A percentile compares a stretch with the other conserved stretches of the same genome.
Conservation (phyloP, 2,888 invertebrate genomes). For the Drosophila anceps region DNA sequence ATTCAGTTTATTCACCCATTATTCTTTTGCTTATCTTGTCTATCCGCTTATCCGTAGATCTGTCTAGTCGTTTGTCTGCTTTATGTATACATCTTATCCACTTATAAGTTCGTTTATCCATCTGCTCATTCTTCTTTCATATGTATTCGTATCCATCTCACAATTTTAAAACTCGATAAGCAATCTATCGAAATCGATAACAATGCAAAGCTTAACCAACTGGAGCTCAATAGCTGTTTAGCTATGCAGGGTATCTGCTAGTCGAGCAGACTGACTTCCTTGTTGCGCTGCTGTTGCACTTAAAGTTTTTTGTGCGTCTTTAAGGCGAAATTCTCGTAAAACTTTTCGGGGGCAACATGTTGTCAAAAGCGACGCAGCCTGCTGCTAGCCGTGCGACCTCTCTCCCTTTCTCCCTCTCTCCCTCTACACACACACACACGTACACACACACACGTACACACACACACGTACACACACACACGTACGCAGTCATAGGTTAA, state of each 20-base stretch:
- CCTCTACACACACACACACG: not conserved
- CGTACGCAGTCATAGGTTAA: conserved; percentile 10
- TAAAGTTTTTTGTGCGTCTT: conserved; percentile 47
- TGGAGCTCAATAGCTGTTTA: too few relatives aligned
- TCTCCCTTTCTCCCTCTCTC: conserved; percentile 2
- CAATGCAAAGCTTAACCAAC: too few relatives aligned
- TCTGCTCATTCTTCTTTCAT: too few relatives aligned
- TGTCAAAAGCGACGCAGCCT: conserved; percentile 52
- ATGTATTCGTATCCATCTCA: too few relatives aligned
- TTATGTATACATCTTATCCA: not conserved
- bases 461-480: conserved; percentile 10
- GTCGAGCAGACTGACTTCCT: not conserved
- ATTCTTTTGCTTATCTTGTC: not conserved
- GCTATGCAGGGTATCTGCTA: not conserved
- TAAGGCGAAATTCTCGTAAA: conserved; percentile 50
- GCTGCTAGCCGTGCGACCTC: conserved; percentile 43
- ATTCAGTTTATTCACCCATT: not conserved
- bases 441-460: not conserved
- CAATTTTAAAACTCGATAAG: too few relatives aligned
- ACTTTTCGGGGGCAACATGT: conserved; percentile 58
- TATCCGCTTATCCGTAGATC: not conserved
- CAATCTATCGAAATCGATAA: not conserved
- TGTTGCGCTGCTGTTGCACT: conserved; percentile 17
- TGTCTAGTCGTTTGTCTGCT: too few relatives aligned
- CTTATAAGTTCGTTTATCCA: not conserved